Evolutionary conservation across 2,888 invertebrate genomes (phyloP).

Genomic region (Branchellion lobata): DNA sequence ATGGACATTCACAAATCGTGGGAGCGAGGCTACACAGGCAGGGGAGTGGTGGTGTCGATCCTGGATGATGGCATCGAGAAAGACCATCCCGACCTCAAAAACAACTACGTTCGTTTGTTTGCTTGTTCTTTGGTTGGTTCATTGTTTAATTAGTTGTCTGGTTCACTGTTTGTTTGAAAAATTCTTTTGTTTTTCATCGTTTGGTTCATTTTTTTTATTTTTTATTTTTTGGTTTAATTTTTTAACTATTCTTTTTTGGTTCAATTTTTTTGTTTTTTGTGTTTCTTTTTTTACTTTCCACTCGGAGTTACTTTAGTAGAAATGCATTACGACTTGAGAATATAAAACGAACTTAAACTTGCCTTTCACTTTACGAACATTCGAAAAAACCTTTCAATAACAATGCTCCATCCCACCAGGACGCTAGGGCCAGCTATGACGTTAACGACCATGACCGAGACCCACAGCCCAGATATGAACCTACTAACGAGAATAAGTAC

Average conservation of each 20-base stretch:
- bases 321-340: too few species aligned
- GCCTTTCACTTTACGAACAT: too few species aligned
- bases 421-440: slow-evolving; percentile 91
- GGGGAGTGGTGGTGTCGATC: slow-evolving; percentile 92
- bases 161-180: neutral
- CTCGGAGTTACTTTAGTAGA: too few species aligned
- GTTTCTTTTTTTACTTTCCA: too few species aligned
- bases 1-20: slow-evolving; percentile 96
- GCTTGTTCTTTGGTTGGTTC: neutral
- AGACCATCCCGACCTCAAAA: slow-evolving; percentile 86
- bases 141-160: neutral
- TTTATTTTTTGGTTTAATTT: neutral
- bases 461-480: slow-evolving; percentile 94
- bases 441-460: slow-evolving; percentile 93
- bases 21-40: slow-evolving; percentile 88
- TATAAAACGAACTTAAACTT: too few species aligned
- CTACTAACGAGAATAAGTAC: slow-evolving; percentile 83
- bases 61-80: slow-evolving; percentile 94
- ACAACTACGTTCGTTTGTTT: slow-evolving; percentile 80
- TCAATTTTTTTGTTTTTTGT: too few species aligned
- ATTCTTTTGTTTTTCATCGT: too few species aligned
- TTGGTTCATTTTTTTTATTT: too few species aligned
- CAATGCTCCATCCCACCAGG: too few species aligned
- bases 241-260: too few species aligned
- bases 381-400: too few species aligned